Conservation (phyloP, 1,140 invertebrate species). For the Drosophila sproati region DNA sequence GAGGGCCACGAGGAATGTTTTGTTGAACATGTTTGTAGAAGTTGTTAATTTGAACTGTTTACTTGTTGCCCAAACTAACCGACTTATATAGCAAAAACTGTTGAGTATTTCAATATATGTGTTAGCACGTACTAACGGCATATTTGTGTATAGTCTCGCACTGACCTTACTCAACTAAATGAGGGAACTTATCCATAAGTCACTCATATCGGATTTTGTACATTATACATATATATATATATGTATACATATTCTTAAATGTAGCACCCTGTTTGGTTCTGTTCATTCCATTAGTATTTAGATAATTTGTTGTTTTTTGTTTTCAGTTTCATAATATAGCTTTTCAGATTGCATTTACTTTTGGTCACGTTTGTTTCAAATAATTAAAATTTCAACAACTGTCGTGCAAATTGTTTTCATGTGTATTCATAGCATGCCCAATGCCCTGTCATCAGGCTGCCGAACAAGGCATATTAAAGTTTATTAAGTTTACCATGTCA, state of each 20-base stretch:
- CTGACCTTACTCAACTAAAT: not conserved
- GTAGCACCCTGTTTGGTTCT: constrained; percentile 7
- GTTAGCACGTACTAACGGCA: not conserved
- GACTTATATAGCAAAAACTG: constrained; percentile 32
- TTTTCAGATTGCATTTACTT: constrained; percentile 29
- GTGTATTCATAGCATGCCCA: not conserved
- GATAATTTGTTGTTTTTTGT: constrained; percentile 10
- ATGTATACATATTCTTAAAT: not conserved
- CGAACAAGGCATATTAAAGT: not conserved
- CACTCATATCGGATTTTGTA: too few relatives aligned
- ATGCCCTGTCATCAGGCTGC: not conserved
- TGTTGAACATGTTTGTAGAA: constrained; percentile 61
- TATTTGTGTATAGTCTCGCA: not conserved
- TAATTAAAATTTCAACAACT: constrained; percentile 56
- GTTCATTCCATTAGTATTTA: constrained; percentile 6
- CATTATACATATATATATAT: not conserved
- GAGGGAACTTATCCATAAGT: too few relatives aligned
- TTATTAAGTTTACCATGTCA: too few relatives aligned
- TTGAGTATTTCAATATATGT: not conserved
- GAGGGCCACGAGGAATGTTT: constrained; percentile 50
- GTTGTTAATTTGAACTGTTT: constrained; percentile 47
- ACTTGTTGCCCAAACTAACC: not conserved
- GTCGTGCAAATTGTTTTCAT: constrained; percentile 32
- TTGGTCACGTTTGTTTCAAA: constrained; percentile 62
- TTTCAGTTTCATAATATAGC: constrained; percentile 33